Evolutionary conservation across 1,140 invertebrate species (phyloP).

Genomic region (Leptopilina clavipes): DNA sequence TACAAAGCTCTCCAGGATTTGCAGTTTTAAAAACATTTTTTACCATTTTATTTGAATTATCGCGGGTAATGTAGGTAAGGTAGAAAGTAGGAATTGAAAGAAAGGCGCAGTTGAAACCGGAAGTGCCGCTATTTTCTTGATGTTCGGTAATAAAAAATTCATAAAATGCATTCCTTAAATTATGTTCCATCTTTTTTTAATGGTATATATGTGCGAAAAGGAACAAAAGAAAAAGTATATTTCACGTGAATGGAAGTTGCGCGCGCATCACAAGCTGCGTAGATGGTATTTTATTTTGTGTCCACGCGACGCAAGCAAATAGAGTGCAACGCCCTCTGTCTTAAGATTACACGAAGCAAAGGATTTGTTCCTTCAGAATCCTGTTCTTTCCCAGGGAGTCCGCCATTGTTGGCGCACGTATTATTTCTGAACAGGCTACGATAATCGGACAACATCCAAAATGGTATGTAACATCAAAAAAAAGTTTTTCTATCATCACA

Average conservation of each 20-base stretch:
- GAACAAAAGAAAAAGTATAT: background rate
- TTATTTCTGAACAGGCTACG: constrained; percentile 79
- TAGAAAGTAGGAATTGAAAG: background rate
- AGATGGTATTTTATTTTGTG: constrained; percentile 40
- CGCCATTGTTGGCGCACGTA: constrained; percentile 89
- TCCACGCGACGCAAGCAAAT: constrained; percentile 35
- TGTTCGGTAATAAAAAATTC: too few relatives aligned
- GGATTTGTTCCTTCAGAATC: constrained; percentile 46
- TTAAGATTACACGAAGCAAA: constrained; percentile 24
- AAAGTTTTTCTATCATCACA: constrained; percentile 53
- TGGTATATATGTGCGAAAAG: background rate
- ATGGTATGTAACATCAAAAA: constrained; percentile 81
- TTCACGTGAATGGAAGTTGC: constrained; percentile 33
- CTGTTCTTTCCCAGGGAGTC: constrained; percentile 79
- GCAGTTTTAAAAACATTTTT: background rate
- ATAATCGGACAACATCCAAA: constrained; percentile 89
- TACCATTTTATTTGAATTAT: background rate
- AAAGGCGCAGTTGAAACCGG: background rate
- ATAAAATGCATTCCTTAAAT: too few relatives aligned
- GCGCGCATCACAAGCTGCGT: constrained; percentile 30
- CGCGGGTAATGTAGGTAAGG: background rate
- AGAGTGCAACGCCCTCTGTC: constrained; percentile 51
- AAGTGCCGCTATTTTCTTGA: background rate
- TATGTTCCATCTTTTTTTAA: background rate
- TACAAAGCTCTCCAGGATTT: too few relatives aligned